A percentile compares a stretch with the other conserved stretches of the same genome.
Conservation (phyloP, 2,888 invertebrate genomes). For the Cosmorhoe ocellata region DNA sequence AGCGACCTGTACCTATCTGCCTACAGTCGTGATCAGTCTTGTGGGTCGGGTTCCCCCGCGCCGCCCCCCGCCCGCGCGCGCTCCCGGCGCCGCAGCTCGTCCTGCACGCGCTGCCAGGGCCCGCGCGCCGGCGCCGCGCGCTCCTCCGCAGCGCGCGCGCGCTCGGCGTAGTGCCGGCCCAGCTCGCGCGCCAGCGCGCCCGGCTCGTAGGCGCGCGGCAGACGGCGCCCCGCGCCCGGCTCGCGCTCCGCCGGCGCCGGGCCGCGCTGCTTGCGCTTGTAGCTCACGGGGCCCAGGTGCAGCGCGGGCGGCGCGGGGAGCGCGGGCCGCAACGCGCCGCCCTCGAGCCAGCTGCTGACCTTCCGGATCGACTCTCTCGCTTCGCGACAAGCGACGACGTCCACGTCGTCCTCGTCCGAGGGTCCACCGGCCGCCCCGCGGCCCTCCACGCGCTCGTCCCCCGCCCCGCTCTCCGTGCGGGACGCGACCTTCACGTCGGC, state of each 20-base stretch:
- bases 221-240: background rate
- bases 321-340: background rate
- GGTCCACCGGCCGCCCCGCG: background rate
- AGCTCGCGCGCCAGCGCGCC: slow-evolving; percentile 1
- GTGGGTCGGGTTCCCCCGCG: no score
- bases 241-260: background rate
- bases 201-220: slow-evolving; percentile 1
- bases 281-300: background rate
- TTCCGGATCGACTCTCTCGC: background rate
- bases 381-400: no score
- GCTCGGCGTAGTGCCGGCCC: slow-evolving; percentile 1
- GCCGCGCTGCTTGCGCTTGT: background rate
- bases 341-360: slow-evolving; percentile 2
- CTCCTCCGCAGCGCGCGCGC: background rate
- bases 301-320: background rate
- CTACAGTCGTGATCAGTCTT: no score
- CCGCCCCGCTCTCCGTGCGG: no score
- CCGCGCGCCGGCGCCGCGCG: background rate
- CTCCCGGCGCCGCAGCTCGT: background rate
- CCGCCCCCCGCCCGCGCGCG: no score
- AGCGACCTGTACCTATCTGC: no score
- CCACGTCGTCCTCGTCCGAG: background rate
- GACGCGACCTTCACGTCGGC: no score
- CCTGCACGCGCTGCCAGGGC: background rate
- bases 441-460: background rate